These are phyloP conservation scores for Sparus aurata DNA, from an alignment of 2,797 vertebrate species.

Conservation along the genomic window DNA sequence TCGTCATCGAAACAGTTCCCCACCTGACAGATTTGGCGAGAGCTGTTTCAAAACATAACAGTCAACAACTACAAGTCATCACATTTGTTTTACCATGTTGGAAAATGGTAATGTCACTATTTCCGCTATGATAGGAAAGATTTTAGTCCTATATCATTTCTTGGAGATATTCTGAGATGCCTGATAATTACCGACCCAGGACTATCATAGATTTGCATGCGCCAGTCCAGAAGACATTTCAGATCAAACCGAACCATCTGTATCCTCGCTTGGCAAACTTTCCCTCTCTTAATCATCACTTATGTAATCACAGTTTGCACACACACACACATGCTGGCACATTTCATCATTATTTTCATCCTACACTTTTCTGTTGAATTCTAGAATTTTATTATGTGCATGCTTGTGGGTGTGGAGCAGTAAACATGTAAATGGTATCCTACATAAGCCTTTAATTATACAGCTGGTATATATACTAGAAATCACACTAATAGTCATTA, in stretches of 20 bases:
- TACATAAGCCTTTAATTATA: conserved; percentile 29
- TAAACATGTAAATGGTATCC: conserved; percentile 9
- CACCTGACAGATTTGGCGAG: too few species aligned
- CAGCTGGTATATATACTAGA: conserved; percentile 5
- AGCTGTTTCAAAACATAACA: too few species aligned
- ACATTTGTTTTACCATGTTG: too few species aligned
- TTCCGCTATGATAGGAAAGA: too few species aligned
- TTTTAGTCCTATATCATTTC: too few species aligned
- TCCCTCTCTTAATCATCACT: conserved; percentile 13
- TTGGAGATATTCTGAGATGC: neutral
- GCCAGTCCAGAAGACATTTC: neutral
- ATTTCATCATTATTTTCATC: conserved; percentile 8
- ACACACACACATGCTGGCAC: neutral
- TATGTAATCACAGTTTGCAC: conserved; percentile 15
- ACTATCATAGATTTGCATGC: neutral
- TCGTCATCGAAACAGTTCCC: too few species aligned
- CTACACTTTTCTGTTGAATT: conserved; percentile 4
- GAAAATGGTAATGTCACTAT: too few species aligned
- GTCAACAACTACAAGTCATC: too few species aligned
- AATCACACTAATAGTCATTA: neutral
- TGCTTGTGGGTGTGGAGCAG: conserved; percentile 5
- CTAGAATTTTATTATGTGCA: conserved; percentile 13
- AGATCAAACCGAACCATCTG: neutral
- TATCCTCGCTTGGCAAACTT: neutral
- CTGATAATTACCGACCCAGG: neutral